phyloP scores from a whole-genome alignment of 2,113 vertebrate species.

The Gadus macrocephalus region DNA sequence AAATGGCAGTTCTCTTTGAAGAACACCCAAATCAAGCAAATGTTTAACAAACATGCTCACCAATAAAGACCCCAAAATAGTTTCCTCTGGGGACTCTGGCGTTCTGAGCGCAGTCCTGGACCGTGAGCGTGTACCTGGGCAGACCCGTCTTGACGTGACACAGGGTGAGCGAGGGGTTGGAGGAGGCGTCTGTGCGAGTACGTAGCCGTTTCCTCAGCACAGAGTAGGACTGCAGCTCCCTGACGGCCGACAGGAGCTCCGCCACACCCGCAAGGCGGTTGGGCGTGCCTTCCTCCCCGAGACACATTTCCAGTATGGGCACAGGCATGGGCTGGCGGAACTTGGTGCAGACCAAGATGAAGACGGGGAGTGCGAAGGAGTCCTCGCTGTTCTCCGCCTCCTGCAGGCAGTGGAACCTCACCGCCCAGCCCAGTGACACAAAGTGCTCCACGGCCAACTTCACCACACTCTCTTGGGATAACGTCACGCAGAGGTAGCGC shows the following conservation, averaged over 20 bases:
- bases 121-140: constrained; percentile 86
- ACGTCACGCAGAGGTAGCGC: constrained; percentile 89
- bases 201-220: constrained; percentile 84
- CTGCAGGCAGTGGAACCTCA: constrained; percentile 85
- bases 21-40: not conserved
- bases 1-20: not conserved
- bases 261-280: constrained; percentile 66
- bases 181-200: constrained; percentile 59
- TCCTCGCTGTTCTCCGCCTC: constrained; percentile 50
- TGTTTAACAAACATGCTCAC: constrained; percentile 68
- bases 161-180: constrained; percentile 77
- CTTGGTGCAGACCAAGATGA: constrained; percentile 91
- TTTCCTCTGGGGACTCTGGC: constrained; percentile 79
- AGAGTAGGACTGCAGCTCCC: constrained; percentile 85
- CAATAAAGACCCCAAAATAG: constrained; percentile 93
- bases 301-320: constrained; percentile 85
- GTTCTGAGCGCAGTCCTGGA: constrained; percentile 79
- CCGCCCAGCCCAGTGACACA: constrained; percentile 82
- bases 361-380: constrained; percentile 83
- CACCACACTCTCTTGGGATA: constrained; percentile 88
- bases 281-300: constrained; percentile 80
- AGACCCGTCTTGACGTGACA: constrained; percentile 75
- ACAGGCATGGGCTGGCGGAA: constrained; percentile 76
- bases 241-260: constrained; percentile 77
- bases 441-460: constrained; percentile 84